These are phyloP conservation scores for Reticulitermes lucifugus DNA, from an alignment of 2,888 invertebrate genomes.

Conservation along the genomic window DNA sequence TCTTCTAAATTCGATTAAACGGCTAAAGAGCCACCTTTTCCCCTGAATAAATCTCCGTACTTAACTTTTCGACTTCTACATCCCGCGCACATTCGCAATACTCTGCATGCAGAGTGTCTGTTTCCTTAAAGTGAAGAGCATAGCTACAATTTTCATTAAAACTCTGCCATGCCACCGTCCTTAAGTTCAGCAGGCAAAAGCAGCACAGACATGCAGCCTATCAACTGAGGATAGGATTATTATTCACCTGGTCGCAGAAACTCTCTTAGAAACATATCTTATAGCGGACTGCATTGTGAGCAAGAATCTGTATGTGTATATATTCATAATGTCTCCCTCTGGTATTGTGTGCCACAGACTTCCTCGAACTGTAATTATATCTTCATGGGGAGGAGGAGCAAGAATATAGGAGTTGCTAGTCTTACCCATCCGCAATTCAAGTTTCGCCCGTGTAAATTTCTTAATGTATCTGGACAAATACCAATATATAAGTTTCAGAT, in stretches of 20 bases:
- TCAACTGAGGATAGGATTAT: not conserved
- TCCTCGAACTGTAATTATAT: not conserved
- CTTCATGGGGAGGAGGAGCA: not conserved
- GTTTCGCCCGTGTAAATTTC: not conserved
- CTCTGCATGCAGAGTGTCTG: not conserved
- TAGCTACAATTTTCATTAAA: constrained; percentile 12
- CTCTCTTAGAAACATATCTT: not conserved
- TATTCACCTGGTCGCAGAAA: not conserved
- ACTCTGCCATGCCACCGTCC: not conserved
- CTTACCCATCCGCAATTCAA: not conserved
- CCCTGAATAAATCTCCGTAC: not conserved
- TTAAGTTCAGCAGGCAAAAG: not conserved
- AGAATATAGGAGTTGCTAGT: not conserved
- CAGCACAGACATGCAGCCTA: not conserved
- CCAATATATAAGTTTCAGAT: too few relatives aligned
- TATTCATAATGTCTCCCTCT: not conserved
- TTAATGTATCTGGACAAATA: not conserved
- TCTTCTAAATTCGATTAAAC: not conserved
- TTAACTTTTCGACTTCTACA: not conserved
- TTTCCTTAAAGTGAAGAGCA: not conserved
- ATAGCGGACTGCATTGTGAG: not conserved
- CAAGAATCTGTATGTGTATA: not conserved
- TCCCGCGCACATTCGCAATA: not conserved
- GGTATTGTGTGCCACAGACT: not conserved
- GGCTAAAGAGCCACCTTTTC: not conserved